phyloP scores from a whole-genome alignment of 2,888 invertebrate species.

The Sycophila texana region DNA sequence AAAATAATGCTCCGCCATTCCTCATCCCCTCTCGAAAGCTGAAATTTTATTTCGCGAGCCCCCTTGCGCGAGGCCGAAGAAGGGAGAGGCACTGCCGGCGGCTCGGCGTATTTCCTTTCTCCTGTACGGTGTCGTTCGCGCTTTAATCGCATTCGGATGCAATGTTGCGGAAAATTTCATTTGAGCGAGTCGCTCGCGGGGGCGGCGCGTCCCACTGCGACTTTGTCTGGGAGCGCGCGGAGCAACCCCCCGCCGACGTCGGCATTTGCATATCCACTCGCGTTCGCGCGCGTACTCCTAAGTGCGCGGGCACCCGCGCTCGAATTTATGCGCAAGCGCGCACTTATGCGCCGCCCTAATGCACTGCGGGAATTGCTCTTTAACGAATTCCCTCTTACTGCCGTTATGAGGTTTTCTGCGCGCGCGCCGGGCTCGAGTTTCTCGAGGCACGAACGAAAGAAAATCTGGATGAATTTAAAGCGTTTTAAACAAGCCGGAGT shows the following conservation, averaged over 20 bases:
- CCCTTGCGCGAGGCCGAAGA: constrained; percentile 47
- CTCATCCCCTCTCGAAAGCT: not conserved
- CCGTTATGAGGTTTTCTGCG: not conserved
- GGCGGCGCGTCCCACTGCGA: constrained; percentile 69
- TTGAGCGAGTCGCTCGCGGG: constrained; percentile 65
- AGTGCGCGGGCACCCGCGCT: constrained; percentile 39
- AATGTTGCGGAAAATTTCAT: constrained; percentile 78
- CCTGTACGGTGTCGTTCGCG: constrained; percentile 68
- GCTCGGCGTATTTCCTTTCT: constrained; percentile 63
- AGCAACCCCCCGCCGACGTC: constrained; percentile 21
- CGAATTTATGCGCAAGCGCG: constrained; percentile 24
- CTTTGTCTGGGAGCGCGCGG: constrained; percentile 66
- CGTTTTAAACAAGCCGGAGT: too few species aligned
- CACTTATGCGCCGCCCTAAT: constrained; percentile 39
- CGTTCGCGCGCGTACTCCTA: constrained; percentile 56
- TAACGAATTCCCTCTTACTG: constrained; percentile 27
- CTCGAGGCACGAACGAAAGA: not conserved
- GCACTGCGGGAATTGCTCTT: constrained; percentile 39
- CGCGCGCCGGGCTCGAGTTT: not conserved
- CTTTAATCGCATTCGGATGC: constrained; percentile 77
- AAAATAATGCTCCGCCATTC: too few species aligned
- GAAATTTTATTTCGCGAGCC: constrained; percentile 70
- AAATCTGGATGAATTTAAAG: not conserved
- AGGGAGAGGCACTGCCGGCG: constrained; percentile 54
- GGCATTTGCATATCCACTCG: constrained; percentile 59